Evolutionary conservation across 2,888 invertebrate genomes (phyloP).

Genomic region (Hypomecis punctinalis): DNA sequence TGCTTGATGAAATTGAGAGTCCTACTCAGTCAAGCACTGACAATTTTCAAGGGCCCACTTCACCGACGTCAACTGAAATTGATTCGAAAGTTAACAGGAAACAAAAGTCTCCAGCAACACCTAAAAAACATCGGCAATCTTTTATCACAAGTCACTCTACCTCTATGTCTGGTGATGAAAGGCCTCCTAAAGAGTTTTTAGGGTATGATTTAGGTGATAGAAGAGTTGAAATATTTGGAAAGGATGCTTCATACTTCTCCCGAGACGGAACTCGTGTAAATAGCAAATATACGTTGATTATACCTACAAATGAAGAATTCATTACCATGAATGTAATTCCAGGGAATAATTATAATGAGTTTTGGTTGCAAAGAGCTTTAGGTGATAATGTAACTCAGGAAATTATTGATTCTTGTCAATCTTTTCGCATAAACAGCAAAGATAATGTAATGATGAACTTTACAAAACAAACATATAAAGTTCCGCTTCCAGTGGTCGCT

Average conservation of each 20-base stretch:
- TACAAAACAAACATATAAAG: conserved; percentile 61
- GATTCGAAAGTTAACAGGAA: conserved; percentile 63
- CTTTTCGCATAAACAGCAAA: conserved; percentile 70
- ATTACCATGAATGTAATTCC: conserved; percentile 65
- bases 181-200: conserved; percentile 61
- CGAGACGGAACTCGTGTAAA: conserved; percentile 70
- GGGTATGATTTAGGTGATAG: conserved; percentile 75
- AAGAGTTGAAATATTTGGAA: conserved; percentile 76
- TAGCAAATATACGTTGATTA: conserved; percentile 65
- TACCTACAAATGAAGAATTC: conserved; percentile 72
- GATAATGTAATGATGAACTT: conserved; percentile 69
- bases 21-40: conserved; percentile 44
- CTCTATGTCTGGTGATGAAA: conserved; percentile 40
- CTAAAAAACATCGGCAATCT: conserved; percentile 50
- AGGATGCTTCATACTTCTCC: conserved; percentile 71
- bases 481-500: conserved; percentile 41
- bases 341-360: conserved; percentile 66
- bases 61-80: conserved; percentile 49
- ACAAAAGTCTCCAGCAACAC: conserved; percentile 51
- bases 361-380: conserved; percentile 72
- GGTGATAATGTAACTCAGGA: conserved; percentile 56
- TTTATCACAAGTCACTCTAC: conserved; percentile 35
- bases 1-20: conserved; percentile 48
- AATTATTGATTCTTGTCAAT: conserved; percentile 60
- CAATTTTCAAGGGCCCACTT: conserved; percentile 49